Evolutionary conservation across 2,888 invertebrate species (phyloP), one percentile per base, ranked within the genome.

Genomic region (Artemia sinica): DNA sequence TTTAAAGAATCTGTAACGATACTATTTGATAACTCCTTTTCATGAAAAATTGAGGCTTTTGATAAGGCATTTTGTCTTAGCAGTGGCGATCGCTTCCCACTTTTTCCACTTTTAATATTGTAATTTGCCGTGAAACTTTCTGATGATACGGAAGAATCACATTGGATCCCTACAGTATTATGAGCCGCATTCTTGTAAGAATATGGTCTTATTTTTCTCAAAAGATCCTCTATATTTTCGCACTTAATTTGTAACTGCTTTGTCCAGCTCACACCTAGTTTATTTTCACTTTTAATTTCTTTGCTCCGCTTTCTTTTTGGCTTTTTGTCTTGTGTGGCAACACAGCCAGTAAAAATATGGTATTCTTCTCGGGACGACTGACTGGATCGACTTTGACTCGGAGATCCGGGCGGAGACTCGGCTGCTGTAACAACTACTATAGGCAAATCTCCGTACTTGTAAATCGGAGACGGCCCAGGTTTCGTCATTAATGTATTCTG

Each of bases 371-470:
- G 58, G 8, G n/a, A 14, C 14, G 58, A 14, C 8, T n/a, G 14
- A 14, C 58, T 58, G 58, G 58, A 58, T 8, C 58, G n/a, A 14
- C 58, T 58, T n/a, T 58, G 58, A 58, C n/a, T 8, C n/a, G 58
- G 58, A 14, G 58, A 14, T n/a, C 14, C 58, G 14, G 58, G 58
- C 1, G 58, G 58, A n/a, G 58, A 14, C n/a, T 58, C 58, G 0
- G 58, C 58, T 14, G 58, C 58, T 14, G 58, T 58, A 14, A 58
- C 58, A 14, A 58, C 58, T n/a, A 58, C 58, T n/a, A 58, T 58
- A 8, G 58, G 58, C 58, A 58, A 58, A 58, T 58, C 58, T n/a
- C n/a, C 58, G 14, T 58, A 58, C 58, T 58, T 58, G 14, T 58
- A 58, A 14, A 9, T 14, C 8, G 58, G 58, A 14, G 58, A n/a